phyloP scores from a whole-genome alignment of 1,140 invertebrate genomes.

The Plutomurus gul region DNA sequence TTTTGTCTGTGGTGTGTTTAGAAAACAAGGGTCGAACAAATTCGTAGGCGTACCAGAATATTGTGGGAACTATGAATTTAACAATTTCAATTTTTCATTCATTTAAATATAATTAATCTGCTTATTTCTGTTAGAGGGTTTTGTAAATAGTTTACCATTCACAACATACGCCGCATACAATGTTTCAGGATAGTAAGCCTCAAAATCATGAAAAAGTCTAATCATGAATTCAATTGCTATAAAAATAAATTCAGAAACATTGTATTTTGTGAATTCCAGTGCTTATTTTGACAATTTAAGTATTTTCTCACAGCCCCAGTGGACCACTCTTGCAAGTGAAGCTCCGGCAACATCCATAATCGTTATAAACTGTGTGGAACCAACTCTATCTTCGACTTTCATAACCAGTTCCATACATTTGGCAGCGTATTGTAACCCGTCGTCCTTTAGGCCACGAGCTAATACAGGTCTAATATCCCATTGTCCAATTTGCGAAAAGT shows the following conservation, averaged over 20 bases:
- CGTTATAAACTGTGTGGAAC: conserved; percentile 14
- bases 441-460: conserved; percentile 25
- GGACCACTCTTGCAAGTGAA: conserved; percentile 31
- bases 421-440: conserved; percentile 1
- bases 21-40: conserved; percentile 84
- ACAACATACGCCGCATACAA: conserved; percentile 82
- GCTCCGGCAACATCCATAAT: conserved; percentile 16
- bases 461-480: conserved; percentile 40
- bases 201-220: conserved; percentile 55
- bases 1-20: conserved; percentile 86
- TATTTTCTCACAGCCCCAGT: too few species aligned
- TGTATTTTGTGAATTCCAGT: not conserved
- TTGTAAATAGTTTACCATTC: conserved; percentile 66
- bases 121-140: not conserved
- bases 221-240: conserved; percentile 42
- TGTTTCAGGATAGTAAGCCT: conserved; percentile 86
- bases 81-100: not conserved
- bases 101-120: not conserved
- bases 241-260: not conserved
- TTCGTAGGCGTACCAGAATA: conserved; percentile 85
- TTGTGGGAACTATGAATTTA: conserved; percentile 71
- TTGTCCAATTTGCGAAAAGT: conserved; percentile 1
- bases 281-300: too few species aligned
- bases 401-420: conserved; percentile 31
- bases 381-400: not conserved